Evolutionary conservation across 2,113 vertebrate genomes (phyloP), one percentile per base, ranked within the genome.

Genomic region (Cyanoderma ruficeps): DNA sequence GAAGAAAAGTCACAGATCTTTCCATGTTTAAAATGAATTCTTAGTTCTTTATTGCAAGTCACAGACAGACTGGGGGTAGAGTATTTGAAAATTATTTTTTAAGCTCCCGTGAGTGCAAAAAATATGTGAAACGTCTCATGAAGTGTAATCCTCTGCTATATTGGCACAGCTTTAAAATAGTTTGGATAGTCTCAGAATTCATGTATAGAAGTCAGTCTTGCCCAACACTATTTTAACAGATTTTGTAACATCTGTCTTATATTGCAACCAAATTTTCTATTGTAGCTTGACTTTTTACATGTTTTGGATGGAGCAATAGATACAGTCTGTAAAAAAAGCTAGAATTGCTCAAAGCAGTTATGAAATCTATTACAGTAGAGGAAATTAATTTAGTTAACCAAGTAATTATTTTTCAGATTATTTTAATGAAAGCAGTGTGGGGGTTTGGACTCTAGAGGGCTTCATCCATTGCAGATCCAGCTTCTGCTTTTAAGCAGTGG

Each of bases 371-470:
- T 83, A 27, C 12, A 41, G 5, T 5, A 75, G 50, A 86, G 59
- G 60, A 74, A 88, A 49, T 17, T 28, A n/a, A 25, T 18, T 83
- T 71, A 84, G 41, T 68, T 94, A 47, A 61, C 37, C 53, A 60
- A 76, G 33, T 28, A 75, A 55, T 67, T 89, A 0, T 30, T 63
- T 68, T 77, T 20, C 68, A 59, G 37, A 31, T 77, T 60, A 37
- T 80, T 90, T 42, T 79, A 78, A 50, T 59, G 37, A 81, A 75
- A 81, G 86, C 56, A 90, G 10, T 87, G 65, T 56, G 10, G 5
- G n/a, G 7, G 9, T 75, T 94, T 95, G 84, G 30, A 61, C 93
- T 91, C 83, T 93, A 96, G 94, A 88, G 94, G 89, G 94, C 95
- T 90, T 90, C 70, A 64, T 47, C 39, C n/a, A 2, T 76, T 70